Conservation (phyloP, 2,888 invertebrate genomes). For the Prosapia bicincta region DNA sequence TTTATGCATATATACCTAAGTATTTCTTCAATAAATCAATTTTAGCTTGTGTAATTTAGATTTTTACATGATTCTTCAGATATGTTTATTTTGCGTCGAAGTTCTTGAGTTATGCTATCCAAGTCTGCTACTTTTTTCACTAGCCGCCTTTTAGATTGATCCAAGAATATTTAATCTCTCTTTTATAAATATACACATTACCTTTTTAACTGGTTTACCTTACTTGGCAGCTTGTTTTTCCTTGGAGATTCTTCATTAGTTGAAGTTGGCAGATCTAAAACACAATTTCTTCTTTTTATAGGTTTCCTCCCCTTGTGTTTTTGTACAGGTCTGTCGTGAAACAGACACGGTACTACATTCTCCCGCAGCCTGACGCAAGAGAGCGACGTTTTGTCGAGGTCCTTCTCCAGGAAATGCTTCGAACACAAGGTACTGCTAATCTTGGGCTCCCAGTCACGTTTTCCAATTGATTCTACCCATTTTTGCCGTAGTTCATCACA, state of each 20-base stretch:
- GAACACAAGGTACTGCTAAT: background rate
- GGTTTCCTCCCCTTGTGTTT: background rate
- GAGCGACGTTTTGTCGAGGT: background rate
- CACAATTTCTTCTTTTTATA: background rate
- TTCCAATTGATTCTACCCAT: background rate
- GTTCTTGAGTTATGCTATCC: too few relatives aligned
- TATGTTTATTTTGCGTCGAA: too few relatives aligned
- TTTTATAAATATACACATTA: background rate
- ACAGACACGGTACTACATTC: background rate
- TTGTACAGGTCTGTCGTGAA: background rate
- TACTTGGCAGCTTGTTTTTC: background rate
- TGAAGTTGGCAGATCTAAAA: background rate
- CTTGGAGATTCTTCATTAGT: background rate
- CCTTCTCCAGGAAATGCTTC: background rate
- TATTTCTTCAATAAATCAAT: too few relatives aligned
- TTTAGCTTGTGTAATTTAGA: too few relatives aligned
- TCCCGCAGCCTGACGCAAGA: background rate
- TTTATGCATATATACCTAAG: too few relatives aligned
- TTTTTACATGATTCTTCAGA: too few relatives aligned
- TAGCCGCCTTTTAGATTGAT: background rate
- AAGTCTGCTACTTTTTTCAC: constrained; percentile 4
- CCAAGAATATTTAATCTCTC: background rate
- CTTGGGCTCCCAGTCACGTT: background rate
- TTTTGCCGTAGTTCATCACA: background rate
- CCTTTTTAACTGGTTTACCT: background rate